Conservation (phyloP, 2,797 vertebrate genomes). For the Buphagus erythrorhynchus region DNA sequence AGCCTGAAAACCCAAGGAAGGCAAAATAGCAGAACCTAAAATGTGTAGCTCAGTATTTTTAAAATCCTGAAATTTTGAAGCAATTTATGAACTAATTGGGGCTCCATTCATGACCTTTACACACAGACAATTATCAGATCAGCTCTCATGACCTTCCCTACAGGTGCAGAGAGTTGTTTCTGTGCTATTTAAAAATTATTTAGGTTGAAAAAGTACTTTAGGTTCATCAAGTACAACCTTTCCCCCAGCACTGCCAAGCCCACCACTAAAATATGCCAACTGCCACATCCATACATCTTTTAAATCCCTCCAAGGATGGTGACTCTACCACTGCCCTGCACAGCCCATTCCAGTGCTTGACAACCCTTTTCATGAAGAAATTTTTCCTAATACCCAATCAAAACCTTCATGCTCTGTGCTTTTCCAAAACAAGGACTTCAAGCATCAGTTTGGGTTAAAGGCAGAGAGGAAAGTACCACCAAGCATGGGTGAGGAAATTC, state of each 20-base stretch:
- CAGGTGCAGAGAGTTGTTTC: not conserved
- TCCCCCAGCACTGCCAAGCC: not conserved
- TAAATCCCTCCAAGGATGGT: not conserved
- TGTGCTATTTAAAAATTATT: not conserved
- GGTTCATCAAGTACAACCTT: fast-evolving
- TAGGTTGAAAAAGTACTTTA: not conserved
- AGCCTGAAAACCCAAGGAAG: not conserved
- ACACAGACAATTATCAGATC: not conserved
- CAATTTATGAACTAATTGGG: not conserved
- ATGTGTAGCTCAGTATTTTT: not conserved
- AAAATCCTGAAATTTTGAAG: not conserved
- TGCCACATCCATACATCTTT: not conserved
- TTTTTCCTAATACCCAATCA: not conserved
- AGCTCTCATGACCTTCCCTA: not conserved
- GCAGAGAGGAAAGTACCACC: not conserved
- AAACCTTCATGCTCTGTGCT: not conserved
- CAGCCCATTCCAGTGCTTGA: not conserved
- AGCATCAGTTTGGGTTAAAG: not conserved
- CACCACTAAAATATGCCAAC: not conserved
- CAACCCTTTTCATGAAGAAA: not conserved
- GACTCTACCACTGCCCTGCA: not conserved
- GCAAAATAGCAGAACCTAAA: not conserved
- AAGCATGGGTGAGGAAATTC: not conserved
- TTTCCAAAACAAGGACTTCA: slow-evolving; percentile 1
- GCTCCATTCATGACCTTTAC: not conserved